Percentiles rank a stretch among this genome's conserved stretches.
Evolutionary conservation across 2,888 invertebrate genomes (phyloP).

Genomic region (Linnaemya tessellans): DNA sequence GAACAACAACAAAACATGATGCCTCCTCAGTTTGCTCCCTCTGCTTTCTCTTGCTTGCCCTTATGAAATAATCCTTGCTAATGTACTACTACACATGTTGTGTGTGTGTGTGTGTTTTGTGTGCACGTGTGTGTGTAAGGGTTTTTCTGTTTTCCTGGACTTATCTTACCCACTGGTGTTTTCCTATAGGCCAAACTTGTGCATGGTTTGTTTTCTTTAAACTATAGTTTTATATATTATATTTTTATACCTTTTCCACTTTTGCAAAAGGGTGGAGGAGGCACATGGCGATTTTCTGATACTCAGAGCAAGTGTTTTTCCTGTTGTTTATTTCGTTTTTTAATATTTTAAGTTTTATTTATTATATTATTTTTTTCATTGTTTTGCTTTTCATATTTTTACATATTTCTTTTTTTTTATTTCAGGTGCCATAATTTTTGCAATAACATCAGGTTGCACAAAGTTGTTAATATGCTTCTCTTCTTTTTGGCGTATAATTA

Average conservation of each 20-base stretch:
- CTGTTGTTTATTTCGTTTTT: slow-evolving; percentile 4
- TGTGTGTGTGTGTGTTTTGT: neutral
- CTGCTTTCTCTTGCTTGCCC: neutral
- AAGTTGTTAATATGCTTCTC: neutral
- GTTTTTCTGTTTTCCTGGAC: neutral
- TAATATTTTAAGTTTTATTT: neutral
- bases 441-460: neutral
- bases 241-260: neutral
- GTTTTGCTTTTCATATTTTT: neutral
- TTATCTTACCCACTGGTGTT: slow-evolving; percentile 15
- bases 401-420: neutral
- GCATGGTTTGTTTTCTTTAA: slow-evolving; percentile 24
- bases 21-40: slow-evolving; percentile 4
- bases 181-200: slow-evolving; percentile 12
- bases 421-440: neutral
- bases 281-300: neutral
- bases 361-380: neutral
- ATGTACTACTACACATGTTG: neutral
- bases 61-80: neutral
- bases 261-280: neutral
- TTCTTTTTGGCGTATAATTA: neutral
- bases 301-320: neutral
- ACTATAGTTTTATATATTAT: slow-evolving; percentile 16
- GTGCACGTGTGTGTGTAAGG: neutral
- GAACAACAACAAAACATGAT: neutral